Evolutionary conservation across 2,888 invertebrate genomes (phyloP).

Genomic region (Sympetrum striolatum): DNA sequence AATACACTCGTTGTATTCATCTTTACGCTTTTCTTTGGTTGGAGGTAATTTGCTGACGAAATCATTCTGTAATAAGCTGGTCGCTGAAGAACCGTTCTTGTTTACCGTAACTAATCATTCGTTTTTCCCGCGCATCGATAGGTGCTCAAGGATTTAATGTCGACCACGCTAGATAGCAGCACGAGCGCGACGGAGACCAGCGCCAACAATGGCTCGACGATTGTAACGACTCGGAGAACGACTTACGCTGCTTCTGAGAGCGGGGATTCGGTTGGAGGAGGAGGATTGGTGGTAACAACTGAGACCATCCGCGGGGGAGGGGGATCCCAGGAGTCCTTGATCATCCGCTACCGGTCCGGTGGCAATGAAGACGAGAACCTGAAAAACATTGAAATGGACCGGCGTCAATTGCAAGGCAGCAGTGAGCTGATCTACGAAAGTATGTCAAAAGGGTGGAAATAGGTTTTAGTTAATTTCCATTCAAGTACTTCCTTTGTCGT

Average conservation of each 20-base stretch:
- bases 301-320: background rate
- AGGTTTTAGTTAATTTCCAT: no score
- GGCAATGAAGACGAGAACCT: constrained; percentile 28
- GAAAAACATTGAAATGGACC: constrained; percentile 31
- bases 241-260: background rate
- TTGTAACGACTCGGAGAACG: background rate
- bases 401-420: constrained; percentile 18
- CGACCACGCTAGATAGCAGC: constrained; percentile 14
- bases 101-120: background rate
- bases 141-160: constrained; percentile 34
- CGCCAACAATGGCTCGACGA: constrained; percentile 14
- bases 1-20: background rate
- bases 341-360: constrained; percentile 25
- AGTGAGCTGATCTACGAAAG: constrained; percentile 10
- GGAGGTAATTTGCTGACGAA: background rate
- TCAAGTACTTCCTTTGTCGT: no score
- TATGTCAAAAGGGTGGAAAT: background rate
- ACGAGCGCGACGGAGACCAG: background rate
- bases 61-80: background rate
- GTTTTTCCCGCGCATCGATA: background rate
- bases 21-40: background rate
- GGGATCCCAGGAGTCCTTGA: constrained; percentile 5
- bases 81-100: no score
- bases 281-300: background rate
- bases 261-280: constrained; percentile 20